phyloP scores from a whole-genome alignment of 2,888 invertebrate species.

The Xylocampa areola region DNA sequence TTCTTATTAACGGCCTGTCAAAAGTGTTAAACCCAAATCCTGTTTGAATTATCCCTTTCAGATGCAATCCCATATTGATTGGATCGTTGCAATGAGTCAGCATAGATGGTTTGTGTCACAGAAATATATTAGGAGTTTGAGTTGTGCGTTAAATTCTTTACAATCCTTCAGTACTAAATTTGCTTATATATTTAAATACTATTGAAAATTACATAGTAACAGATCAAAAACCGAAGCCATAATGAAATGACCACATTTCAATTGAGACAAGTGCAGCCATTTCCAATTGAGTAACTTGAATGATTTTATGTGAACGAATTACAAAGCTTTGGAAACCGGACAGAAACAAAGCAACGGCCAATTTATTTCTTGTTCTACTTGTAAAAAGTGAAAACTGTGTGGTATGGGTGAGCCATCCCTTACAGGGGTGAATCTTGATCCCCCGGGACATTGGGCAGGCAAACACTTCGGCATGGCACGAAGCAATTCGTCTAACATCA shows the following conservation, averaged over 20 bases:
- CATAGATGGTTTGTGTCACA: too few species aligned
- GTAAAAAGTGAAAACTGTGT: conserved; percentile 62
- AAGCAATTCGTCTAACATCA: conserved; percentile 68
- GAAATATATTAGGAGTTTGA: too few species aligned
- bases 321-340: conserved; percentile 37
- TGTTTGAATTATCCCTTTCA: conserved; percentile 74
- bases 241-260: too few species aligned
- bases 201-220: too few species aligned
- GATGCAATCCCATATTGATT: conserved; percentile 68
- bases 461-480: conserved; percentile 74
- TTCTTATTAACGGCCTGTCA: conserved; percentile 86
- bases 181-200: too few species aligned
- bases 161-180: too few species aligned
- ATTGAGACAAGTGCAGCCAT: too few species aligned
- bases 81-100: conserved; percentile 50
- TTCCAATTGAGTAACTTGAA: conserved; percentile 28
- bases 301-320: conserved; percentile 52
- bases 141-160: too few species aligned
- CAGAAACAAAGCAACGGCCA: conserved; percentile 61
- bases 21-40: conserved; percentile 80
- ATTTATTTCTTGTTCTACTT: conserved; percentile 69
- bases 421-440: conserved; percentile 49
- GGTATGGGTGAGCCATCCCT: conserved; percentile 42
- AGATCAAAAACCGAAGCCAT: too few species aligned
- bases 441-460: conserved; percentile 64